Conservation (phyloP, 2,888 invertebrate genomes). For the Candidula unifasciata region DNA sequence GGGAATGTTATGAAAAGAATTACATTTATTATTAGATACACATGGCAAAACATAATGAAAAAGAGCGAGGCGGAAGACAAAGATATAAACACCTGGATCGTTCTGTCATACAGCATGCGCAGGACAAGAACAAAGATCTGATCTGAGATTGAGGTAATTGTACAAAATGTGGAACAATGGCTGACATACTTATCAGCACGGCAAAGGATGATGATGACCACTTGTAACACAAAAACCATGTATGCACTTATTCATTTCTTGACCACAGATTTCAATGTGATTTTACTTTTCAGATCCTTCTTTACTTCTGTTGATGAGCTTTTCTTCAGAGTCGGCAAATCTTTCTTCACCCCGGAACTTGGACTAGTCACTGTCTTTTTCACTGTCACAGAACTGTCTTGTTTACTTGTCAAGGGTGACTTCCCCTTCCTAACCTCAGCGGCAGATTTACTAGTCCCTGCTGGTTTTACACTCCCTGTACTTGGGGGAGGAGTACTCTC, state of each 20-base stretch:
- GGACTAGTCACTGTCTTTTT: constrained; percentile 40
- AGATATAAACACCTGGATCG: no score
- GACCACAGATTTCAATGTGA: constrained; percentile 12
- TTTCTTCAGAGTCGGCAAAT: constrained; percentile 29
- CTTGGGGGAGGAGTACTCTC: constrained; percentile 7
- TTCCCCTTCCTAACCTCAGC: constrained; percentile 39
- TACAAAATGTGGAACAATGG: no score
- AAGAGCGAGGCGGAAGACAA: no score
- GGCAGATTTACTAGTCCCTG: constrained; percentile 35
- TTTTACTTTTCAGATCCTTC: constrained; percentile 44
- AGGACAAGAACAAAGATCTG: no score
- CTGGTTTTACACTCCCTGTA: constrained; percentile 7
- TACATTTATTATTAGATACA: no score
- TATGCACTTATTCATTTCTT: constrained; percentile 29
- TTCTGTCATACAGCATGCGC: no score
- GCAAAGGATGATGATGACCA: neutral
- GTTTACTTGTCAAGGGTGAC: constrained; percentile 17
- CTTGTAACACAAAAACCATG: neutral
- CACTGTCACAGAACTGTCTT: constrained; percentile 14
- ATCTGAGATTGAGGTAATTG: no score
- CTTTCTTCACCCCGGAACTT: constrained; percentile 35
- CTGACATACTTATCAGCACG: neutral
- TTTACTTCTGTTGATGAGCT: constrained; percentile 41
- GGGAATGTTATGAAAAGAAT: no score
- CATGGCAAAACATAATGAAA: no score